Base-by-base conservation (phyloP, 2,888 invertebrate genomes). In the Eilema sororculum region DNA sequence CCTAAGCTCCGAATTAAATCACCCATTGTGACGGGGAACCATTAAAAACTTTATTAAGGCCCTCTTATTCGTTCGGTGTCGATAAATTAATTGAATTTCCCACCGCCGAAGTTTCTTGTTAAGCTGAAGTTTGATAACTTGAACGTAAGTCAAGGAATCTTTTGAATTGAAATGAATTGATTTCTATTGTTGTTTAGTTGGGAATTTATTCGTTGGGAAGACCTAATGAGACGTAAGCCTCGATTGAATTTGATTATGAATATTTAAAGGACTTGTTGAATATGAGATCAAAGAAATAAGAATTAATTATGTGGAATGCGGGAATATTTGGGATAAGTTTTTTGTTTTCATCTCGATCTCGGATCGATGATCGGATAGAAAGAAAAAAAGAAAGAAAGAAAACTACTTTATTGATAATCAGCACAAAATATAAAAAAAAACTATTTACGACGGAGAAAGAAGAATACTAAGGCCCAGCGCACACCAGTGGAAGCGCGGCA, bases 81-180 rank as follows among this genome's bases (percentile, higher is more conserved):
- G 87, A 90, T 88, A 87, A 88, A 91, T 90, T 90, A 89, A 91
- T 91, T 87, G 86, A 91, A 91, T 88, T 89, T 81, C 83, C 85
- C 81, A 74, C 78, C 80, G 78, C 75, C 73, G 78, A 87, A 89
- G 83, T 90, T 90, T 84, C 84, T 86, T 87, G 88, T 86, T 80
- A 84, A 80, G 85, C 82, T 77, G 67, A 82, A 86, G 82, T 87
- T 87, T 82, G 81, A 84, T 82, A 85, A 85, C 83, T 78, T 75
- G 73, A 76, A 77, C 76, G 72, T 70, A 81, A 86, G 80, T 83
- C 81, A 78, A 65, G 72, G 71, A 84, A 84, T 83, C 81, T 85
- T 82, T 75, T 77, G 73, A 84, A 82, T 83, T 83, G 80, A 82
- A 79, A 77, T 73, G 73, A 73, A 82, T 81, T 85, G 82, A 82